Evolutionary conservation across 2,113 vertebrate genomes (phyloP).

Genomic region (Axis porcinus): DNA sequence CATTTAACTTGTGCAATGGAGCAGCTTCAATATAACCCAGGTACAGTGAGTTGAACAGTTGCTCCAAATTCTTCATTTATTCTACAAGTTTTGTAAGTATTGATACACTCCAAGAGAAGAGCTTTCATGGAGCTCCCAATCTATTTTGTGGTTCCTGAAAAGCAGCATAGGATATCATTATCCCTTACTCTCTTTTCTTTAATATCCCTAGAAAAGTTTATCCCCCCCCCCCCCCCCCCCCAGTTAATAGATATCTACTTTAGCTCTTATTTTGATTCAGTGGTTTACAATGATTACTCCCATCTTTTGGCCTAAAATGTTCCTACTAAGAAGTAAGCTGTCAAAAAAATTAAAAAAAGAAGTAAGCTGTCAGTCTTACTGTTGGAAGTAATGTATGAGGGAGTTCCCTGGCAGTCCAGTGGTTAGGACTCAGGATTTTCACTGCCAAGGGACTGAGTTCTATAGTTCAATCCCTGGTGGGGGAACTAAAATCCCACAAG

Average conservation of each 20-base stretch:
- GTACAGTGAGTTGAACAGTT: neutral
- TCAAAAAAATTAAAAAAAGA: neutral
- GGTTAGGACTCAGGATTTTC: neutral
- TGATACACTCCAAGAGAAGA: neutral
- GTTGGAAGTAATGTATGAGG: neutral
- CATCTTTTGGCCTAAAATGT: neutral
- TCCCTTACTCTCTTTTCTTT: neutral
- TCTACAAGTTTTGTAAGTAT: neutral
- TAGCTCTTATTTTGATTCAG: neutral
- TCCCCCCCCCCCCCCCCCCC: rapidly evolving
- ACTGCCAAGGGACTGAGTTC: neutral
- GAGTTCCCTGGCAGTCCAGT: neutral
- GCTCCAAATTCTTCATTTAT: neutral
- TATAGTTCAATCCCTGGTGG: neutral
- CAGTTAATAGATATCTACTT: neutral
- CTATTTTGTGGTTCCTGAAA: neutral
- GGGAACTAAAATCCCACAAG: neutral
- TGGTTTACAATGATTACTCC: neutral
- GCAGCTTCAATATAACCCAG: neutral
- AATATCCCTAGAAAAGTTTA: neutral
- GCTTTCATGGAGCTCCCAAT: neutral
- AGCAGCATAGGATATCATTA: neutral
- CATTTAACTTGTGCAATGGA: neutral
- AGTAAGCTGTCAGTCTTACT: neutral
- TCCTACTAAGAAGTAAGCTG: neutral